These are phyloP conservation scores for Dolichotis patagonum DNA, from an alignment of 2,113 vertebrate genomes.

Conservation along the genomic window DNA sequence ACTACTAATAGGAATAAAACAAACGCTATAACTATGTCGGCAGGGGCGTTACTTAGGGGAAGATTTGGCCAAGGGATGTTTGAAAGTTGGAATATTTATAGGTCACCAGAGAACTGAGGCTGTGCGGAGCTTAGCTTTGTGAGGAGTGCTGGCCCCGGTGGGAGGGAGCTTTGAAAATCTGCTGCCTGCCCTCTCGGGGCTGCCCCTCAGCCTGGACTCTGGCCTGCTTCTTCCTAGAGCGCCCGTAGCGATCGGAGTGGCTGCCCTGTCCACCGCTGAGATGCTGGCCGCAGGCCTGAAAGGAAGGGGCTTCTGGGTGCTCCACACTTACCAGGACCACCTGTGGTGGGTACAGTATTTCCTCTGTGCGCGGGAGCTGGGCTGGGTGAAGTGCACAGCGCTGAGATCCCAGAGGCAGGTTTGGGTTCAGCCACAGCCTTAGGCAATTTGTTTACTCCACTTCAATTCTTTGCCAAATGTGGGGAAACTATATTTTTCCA, in stretches of 20 bases:
- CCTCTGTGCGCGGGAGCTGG: background rate
- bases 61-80: background rate
- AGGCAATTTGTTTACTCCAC: background rate
- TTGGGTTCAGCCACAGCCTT: background rate
- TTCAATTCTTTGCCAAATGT: background rate
- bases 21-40: background rate
- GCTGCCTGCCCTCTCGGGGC: accelerated
- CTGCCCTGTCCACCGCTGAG: conserved; percentile 90
- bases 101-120: background rate
- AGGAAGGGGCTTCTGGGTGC: conserved; percentile 93
- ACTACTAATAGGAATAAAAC: background rate
- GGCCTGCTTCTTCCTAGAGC: conserved; percentile 86
- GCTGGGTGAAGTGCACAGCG: background rate
- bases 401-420: background rate
- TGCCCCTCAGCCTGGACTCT: background rate
- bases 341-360: conserved; percentile 90
- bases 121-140: background rate
- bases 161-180: background rate
- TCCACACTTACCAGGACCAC: conserved; percentile 95
- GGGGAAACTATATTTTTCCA: background rate
- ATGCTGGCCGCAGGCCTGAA: conserved; percentile 94
- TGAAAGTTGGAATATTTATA: background rate
- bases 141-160: background rate
- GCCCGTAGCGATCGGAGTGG: conserved; percentile 93
- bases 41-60: background rate